Evolutionary conservation across 37 sponge, comb jelly and placozoan genomes (phyloP), one percentile per base, ranked within the genome.

Genomic region (Ianthella basta): DNA sequence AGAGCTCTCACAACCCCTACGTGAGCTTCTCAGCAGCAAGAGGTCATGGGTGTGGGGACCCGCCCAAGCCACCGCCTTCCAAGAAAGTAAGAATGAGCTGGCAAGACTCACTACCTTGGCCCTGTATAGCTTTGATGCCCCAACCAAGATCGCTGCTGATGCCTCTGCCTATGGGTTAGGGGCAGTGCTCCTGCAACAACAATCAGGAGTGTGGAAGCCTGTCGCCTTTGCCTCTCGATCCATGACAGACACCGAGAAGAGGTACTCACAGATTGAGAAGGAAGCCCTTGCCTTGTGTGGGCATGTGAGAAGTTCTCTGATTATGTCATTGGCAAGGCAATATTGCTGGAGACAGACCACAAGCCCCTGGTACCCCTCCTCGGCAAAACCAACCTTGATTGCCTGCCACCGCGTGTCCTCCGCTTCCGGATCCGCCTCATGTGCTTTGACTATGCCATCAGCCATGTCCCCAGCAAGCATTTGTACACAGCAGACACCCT

Each of bases 1-100:
- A 1, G 78, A 75, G 54, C 10, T 69, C 18, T 34, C 78, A 13
- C n/a, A 19, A 1, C 78, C 78, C 15, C 78, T 75, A 1, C 0
- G 44, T 36, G 78, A 50, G 25, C 53, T 75, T 21, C 54, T 75
- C 24, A 75, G 78, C 54, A 40, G 25, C 21, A 75, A 75, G 38
- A 36, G 25, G 21, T 50, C 78, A 40, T 75, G 78, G 78, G 37
- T 41, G 21, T 75, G 78, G 78, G 54, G 54, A 36, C 78, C 78
- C 1, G 21, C 53, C 44, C 78, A 75, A 24, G 78, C 20, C 2
- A 53, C 6, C 0, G 78, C 78, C 53, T 75, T 75, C 37, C 0
- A 36, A 1, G 37, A 75, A 53, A 20, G 37, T 12, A 75, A 75
- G 54, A 23, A 8, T 15, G 78, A 75, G 25, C 53, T 75, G 1